A percentile compares a stretch with the other conserved stretches of the same genome.
Conservation (phyloP, 2,797 vertebrate species). For the Tapirus indicus region DNA sequence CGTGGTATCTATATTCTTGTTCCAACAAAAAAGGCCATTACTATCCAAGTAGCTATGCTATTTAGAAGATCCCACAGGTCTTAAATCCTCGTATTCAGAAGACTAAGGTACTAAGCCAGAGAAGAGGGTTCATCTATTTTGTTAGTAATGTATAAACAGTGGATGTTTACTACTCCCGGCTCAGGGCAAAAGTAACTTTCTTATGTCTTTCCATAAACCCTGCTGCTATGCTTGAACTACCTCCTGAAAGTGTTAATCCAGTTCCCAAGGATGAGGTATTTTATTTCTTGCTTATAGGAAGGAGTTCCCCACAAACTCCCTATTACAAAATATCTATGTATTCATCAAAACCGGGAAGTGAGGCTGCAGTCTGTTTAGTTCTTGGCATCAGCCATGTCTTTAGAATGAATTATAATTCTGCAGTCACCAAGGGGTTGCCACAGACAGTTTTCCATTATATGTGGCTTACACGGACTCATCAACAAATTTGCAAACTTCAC, state of each 20-base stretch:
- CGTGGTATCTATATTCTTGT: slow-evolving; percentile 20
- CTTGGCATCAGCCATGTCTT: not conserved
- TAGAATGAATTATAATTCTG: not conserved
- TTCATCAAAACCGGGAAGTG: not conserved
- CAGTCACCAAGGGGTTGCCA: not conserved
- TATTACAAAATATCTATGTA: not conserved
- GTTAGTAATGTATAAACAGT: not conserved
- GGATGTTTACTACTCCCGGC: not conserved
- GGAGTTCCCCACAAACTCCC: not conserved
- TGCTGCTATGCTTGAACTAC: not conserved
- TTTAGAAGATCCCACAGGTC: not conserved
- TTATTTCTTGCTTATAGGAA: not conserved
- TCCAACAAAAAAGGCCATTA: not conserved
- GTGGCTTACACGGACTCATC: not conserved
- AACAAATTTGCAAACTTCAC: not conserved
- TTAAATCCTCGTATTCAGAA: slow-evolving; percentile 55
- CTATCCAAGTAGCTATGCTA: not conserved
- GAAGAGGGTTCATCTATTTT: not conserved
- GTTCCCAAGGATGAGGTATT: not conserved
- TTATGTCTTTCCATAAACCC: not conserved
- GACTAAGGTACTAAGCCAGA: not conserved
- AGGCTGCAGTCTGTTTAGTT: not conserved
- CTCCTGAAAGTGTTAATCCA: not conserved
- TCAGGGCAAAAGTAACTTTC: slow-evolving; percentile 20
- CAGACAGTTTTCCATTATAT: not conserved